Evolutionary conservation across 2,888 invertebrate species (phyloP).

Genomic region (Orthosia incerta): DNA sequence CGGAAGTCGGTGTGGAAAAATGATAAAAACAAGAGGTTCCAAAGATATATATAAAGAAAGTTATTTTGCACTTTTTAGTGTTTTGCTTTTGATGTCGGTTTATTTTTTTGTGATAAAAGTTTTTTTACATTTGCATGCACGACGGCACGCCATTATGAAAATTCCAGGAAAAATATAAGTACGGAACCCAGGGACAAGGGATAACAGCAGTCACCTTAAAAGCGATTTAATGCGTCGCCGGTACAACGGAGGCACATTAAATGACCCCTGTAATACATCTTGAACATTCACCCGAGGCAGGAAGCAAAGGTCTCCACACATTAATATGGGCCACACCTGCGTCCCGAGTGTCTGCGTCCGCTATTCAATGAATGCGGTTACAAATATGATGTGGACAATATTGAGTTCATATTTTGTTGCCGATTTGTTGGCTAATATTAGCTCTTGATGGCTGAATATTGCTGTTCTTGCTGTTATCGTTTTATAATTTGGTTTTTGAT

Average conservation of each 20-base stretch:
- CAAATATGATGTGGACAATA: conserved; percentile 36
- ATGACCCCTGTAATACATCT: conserved; percentile 79
- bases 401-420: conserved; percentile 9
- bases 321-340: conserved; percentile 68
- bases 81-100: no score
- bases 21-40: no score
- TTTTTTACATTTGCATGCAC: not conserved
- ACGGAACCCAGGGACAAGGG: not conserved
- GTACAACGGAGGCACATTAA: conserved; percentile 67
- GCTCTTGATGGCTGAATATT: conserved; percentile 1
- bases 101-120: no score
- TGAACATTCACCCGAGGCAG: conserved; percentile 76
- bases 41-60: no score
- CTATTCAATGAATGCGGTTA: conserved; percentile 65
- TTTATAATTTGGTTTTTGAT: no score
- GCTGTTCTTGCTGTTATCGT: conserved; percentile 26
- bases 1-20: no score
- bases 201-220: conserved; percentile 64
- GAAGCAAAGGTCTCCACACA: conserved; percentile 63
- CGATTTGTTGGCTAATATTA: conserved; percentile 4
- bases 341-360: conserved; percentile 45
- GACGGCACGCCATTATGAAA: not conserved
- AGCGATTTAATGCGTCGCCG: conserved; percentile 75
- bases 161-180: conserved; percentile 15
- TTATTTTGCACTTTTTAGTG: no score